Conservation (phyloP, 2,888 invertebrate genomes). For the Penaeus monodon region DNA sequence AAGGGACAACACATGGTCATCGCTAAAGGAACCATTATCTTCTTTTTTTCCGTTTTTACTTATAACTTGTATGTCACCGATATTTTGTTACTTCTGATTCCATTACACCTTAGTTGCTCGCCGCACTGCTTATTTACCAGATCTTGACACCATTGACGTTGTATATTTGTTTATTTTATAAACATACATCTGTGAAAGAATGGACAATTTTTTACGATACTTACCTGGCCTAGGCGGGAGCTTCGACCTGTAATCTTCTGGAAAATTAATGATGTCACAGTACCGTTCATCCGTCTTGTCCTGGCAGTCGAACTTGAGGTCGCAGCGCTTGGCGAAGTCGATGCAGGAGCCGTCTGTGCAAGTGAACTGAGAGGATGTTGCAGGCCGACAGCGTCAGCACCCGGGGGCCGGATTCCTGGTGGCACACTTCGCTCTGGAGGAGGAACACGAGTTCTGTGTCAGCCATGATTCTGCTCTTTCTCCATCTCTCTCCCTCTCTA, state of each 20-base stretch:
- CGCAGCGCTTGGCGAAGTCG: slow-evolving; percentile 38
- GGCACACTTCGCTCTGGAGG: slow-evolving; percentile 33
- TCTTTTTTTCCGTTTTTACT: no score
- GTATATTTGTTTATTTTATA: no score
- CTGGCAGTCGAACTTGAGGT: slow-evolving; percentile 55
- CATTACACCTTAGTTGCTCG: no score
- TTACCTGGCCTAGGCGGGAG: slow-evolving; percentile 51
- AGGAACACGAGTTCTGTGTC: not conserved
- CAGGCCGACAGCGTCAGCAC: slow-evolving; percentile 41
- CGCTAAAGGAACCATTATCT: no score
- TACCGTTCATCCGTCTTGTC: slow-evolving; percentile 53
- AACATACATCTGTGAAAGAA: no score
- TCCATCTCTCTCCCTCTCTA: not conserved
- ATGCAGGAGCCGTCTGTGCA: slow-evolving; percentile 50
- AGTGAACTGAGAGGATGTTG: slow-evolving; percentile 19
- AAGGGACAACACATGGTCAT: no score
- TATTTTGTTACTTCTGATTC: no score
- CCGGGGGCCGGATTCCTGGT: slow-evolving; percentile 24
- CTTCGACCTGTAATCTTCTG: slow-evolving; percentile 44
- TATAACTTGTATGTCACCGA: no score
- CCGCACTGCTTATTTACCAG: no score
- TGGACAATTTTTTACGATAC: not conserved
- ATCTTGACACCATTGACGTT: no score
- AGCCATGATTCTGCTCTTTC: not conserved
- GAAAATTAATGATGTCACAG: slow-evolving; percentile 52